Evolutionary conservation across 1,140 invertebrate species (phyloP).

Genomic region (Drosophila rhopaloa): DNA sequence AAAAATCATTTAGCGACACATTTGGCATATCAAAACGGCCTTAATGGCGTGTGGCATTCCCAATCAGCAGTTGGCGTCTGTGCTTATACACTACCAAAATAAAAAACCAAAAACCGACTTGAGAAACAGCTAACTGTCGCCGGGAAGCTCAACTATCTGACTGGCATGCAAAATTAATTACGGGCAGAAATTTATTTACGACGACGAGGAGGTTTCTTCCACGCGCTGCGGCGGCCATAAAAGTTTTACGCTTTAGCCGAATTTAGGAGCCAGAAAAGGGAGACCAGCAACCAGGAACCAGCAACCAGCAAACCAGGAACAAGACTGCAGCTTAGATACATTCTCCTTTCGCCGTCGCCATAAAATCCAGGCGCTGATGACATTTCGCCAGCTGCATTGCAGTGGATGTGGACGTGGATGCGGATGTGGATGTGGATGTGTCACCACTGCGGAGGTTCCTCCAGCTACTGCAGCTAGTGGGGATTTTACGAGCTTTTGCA

Average conservation of each 20-base stretch:
- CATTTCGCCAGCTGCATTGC: slow-evolving; percentile 74
- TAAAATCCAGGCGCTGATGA: slow-evolving; percentile 70
- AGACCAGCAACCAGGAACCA: slow-evolving; percentile 6
- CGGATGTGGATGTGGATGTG: slow-evolving; percentile 32
- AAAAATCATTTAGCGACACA: slow-evolving; percentile 79
- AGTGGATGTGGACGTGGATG: slow-evolving; percentile 51
- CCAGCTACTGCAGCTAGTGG: slow-evolving; percentile 24
- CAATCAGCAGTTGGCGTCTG: slow-evolving; percentile 56
- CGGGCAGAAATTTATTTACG: slow-evolving; percentile 74
- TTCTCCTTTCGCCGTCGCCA: slow-evolving; percentile 58
- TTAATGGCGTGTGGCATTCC: slow-evolving; percentile 63
- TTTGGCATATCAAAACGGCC: slow-evolving; percentile 74
- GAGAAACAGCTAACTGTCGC: slow-evolving; percentile 21
- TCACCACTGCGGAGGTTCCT: slow-evolving; percentile 26
- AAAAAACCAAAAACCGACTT: slow-evolving; percentile 17
- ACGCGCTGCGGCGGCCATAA: slow-evolving; percentile 71
- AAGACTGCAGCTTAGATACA: slow-evolving; percentile 68
- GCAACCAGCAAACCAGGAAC: slow-evolving; percentile 13
- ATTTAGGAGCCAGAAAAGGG: slow-evolving; percentile 56
- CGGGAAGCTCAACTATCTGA: slow-evolving; percentile 43
- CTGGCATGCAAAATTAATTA: slow-evolving; percentile 81
- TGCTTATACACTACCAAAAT: slow-evolving; percentile 47
- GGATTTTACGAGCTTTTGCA: slow-evolving; percentile 66
- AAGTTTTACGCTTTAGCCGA: slow-evolving; percentile 77
- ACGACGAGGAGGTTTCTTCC: slow-evolving; percentile 28